Evolutionary conservation across 2,888 invertebrate species (phyloP).

Genomic region (Masnerella sp.): DNA sequence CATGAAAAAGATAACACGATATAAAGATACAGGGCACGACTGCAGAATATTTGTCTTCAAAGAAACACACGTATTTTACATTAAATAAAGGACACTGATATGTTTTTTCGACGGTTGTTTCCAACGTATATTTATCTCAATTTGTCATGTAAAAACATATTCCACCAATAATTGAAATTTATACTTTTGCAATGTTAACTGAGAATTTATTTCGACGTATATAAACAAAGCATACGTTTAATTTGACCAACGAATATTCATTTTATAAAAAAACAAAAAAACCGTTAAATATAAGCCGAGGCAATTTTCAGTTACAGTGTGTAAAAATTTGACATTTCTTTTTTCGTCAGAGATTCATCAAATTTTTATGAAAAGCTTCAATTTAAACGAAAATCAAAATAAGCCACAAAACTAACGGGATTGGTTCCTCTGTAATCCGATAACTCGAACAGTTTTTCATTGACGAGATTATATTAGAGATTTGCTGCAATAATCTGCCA

Average conservation of each 20-base stretch:
- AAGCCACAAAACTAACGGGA: background rate
- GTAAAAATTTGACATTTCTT: no score
- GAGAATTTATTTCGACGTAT: no score
- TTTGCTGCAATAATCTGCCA: background rate
- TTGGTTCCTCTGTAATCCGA: background rate
- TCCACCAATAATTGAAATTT: slow-evolving; percentile 5
- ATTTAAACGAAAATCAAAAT: no score
- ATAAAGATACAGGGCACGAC: slow-evolving; percentile 13
- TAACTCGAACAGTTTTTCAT: background rate
- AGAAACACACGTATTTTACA: slow-evolving; percentile 16
- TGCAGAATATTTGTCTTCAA: slow-evolving; percentile 21
- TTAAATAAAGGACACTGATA: slow-evolving; percentile 24
- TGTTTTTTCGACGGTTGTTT: slow-evolving; percentile 20
- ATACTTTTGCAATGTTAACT: background rate
- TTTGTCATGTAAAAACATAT: background rate
- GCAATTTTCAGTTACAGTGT: no score
- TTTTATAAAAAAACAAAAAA: no score
- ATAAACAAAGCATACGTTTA: no score
- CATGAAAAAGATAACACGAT: slow-evolving; percentile 19
- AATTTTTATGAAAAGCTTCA: no score
- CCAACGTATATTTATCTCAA: slow-evolving; percentile 13
- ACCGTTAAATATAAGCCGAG: no score
- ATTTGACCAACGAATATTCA: no score
- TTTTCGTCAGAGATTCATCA: no score
- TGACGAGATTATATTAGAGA: background rate